Conservation (phyloP, 2,888 invertebrate species). For the Aporophyla nigra region DNA sequence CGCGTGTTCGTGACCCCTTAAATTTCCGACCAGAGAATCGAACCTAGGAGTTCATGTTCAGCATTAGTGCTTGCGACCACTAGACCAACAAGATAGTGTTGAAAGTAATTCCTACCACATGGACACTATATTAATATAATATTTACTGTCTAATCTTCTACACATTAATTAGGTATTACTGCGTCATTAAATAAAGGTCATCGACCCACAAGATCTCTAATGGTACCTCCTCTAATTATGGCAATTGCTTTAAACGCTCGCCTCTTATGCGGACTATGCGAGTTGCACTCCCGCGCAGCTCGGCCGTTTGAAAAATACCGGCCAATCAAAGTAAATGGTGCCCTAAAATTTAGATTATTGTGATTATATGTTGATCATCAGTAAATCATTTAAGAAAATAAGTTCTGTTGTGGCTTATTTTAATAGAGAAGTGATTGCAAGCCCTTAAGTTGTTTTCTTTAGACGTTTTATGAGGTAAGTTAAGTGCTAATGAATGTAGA, state of each 20-base stretch:
- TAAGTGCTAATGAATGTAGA: neutral
- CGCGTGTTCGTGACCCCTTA: too few species aligned
- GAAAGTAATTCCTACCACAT: too few species aligned
- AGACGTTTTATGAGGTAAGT: slow-evolving; percentile 18
- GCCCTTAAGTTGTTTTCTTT: neutral
- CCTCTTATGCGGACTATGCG: slow-evolving; percentile 64
- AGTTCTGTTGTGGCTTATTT: slow-evolving; percentile 7
- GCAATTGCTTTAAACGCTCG: slow-evolving; percentile 67
- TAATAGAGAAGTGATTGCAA: neutral
- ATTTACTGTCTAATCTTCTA: neutral
- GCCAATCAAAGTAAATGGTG: slow-evolving; percentile 54
- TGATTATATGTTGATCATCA: slow-evolving; percentile 40
- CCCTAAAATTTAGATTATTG: slow-evolving; percentile 63
- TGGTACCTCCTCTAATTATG: slow-evolving; percentile 66
- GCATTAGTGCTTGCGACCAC: too few species aligned
- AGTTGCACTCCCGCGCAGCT: slow-evolving; percentile 45
- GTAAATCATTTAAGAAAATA: slow-evolving; percentile 23
- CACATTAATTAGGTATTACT: slow-evolving; percentile 35
- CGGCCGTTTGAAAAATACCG: slow-evolving; percentile 54
- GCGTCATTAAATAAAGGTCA: slow-evolving; percentile 41
- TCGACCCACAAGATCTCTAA: slow-evolving; percentile 60
- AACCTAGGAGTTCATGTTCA: too few species aligned
- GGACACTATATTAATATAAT: neutral
- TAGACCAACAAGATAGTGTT: too few species aligned
- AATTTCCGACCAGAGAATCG: too few species aligned